A percentile compares a stretch with the other conserved stretches of the same genome.
phyloP scores from a whole-genome alignment of 2,888 invertebrate genomes.

The Callyntrura sp. region DNA sequence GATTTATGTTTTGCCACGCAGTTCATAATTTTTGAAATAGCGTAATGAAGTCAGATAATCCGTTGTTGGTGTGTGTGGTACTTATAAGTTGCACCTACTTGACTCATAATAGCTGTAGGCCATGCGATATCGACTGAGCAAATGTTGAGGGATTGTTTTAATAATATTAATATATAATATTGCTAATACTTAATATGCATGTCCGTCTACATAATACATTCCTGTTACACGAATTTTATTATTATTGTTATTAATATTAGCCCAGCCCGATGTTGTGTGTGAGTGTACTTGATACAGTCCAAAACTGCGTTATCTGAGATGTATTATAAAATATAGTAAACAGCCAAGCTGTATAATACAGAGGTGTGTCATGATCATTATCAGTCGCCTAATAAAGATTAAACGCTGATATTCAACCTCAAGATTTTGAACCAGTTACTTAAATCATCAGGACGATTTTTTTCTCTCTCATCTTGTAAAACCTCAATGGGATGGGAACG shows the following conservation, averaged over 20 bases:
- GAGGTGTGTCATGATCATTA: slow-evolving; percentile 74
- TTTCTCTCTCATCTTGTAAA: slow-evolving; percentile 17
- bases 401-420: slow-evolving; percentile 64
- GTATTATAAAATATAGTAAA: slow-evolving; percentile 12
- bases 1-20: slow-evolving; percentile 37
- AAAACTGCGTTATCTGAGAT: no score
- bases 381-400: slow-evolving; percentile 74
- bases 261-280: no score
- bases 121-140: slow-evolving; percentile 34
- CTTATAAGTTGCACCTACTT: slow-evolving; percentile 70
- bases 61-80: slow-evolving; percentile 48
- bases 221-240: neutral
- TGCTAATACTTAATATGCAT: no score
- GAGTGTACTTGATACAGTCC: no score
- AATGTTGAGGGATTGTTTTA: slow-evolving; percentile 22
- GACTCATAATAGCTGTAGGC: slow-evolving; percentile 61
- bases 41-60: slow-evolving; percentile 40
- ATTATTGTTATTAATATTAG: slow-evolving; percentile 33
- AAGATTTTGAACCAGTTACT: slow-evolving; percentile 68
- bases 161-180: no score
- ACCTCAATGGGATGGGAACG: slow-evolving; percentile 9
- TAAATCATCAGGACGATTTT: slow-evolving; percentile 59
- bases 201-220: neutral
- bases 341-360: no score
- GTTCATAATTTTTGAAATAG: slow-evolving; percentile 47